Evolutionary conservation across 1,140 invertebrate species (phyloP), one percentile per base, ranked within the genome.

Genomic region (Lanistes nyassanus): DNA sequence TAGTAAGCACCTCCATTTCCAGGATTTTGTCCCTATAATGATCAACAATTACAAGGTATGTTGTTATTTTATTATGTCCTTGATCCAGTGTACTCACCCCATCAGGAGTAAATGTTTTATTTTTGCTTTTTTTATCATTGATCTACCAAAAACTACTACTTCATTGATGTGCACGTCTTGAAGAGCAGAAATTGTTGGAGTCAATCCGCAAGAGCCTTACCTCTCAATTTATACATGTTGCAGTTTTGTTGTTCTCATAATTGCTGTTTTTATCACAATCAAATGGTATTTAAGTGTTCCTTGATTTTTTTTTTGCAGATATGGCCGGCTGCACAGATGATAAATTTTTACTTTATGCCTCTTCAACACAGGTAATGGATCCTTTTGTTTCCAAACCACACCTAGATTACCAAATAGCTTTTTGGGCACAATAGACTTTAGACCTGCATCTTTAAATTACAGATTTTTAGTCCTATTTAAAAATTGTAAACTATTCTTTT

Each of bases 281-380:
- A n/a, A n/a, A n/a, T n/a, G n/a, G n/a, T n/a, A n/a, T n/a, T n/a
- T n/a, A n/a, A n/a, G 29, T 16, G 60, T 62, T 36, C 29, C 36
- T 71, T 16, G 53, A 71, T 51, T 34, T 74, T 19, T 55, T 36
- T 74, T 60, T 83, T 82, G 31, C 82, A 93, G 91, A 80, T 97
- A 7, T 97, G 95, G 95, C 95, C 95, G 31, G 90, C 92, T 82
- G 94, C 95, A 0, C 95, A 97, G 86, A 80, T 96, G 42, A 82
- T 93, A 1, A 97, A 97, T 88, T 97, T 97, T 87, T 93, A 93
- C 72, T 90, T 95, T 80, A 90, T 96, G 64, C 95, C 95, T 39
- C 86, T 96, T 11, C 91, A 94, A 39, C 94, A 95, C 89, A 82
- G 84, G 83, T 85, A 79, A 66, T 76, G 75, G 11, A 47, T 34